Percentiles rank a stretch among this genome's conserved stretches.
Conservation (phyloP, 2,113 vertebrate genomes). For the Spea multiplicata region DNA sequence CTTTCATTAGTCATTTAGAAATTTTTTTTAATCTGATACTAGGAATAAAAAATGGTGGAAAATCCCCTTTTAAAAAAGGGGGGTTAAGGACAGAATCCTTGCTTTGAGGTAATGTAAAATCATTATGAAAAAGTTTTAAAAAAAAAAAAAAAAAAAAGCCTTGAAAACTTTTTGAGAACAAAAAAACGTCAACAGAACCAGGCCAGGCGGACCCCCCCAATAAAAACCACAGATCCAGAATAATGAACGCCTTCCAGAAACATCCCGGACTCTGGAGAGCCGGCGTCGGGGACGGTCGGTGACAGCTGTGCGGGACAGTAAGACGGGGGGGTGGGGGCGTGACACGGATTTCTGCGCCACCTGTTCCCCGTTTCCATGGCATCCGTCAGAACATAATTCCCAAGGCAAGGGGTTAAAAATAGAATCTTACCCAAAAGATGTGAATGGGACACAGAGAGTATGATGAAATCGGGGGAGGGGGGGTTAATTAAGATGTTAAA, state of each 20-base stretch:
- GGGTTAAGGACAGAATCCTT: no score
- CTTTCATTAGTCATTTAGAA: no score
- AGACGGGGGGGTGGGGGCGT: background rate
- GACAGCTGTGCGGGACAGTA: background rate
- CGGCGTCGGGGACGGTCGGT: background rate
- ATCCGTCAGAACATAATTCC: background rate
- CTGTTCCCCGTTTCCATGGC: background rate
- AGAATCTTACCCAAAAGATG: background rate
- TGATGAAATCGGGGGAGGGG: no score
- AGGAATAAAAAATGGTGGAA: no score
- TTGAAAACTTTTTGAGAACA: no score
- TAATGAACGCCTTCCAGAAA: background rate
- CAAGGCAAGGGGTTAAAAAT: conserved; percentile 2
- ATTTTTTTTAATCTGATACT: no score
- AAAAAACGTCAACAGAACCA: background rate
- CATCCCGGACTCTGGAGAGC: background rate
- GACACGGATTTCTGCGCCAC: background rate
- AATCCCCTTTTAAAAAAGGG: no score
- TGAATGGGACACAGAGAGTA: conserved; percentile 6
- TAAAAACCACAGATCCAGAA: background rate
- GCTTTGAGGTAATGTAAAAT: no score
- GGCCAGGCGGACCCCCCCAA: background rate
- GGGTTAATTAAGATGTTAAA: no score
- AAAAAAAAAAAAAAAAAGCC: background rate
- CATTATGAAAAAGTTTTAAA: background rate